Conservation (phyloP, 1,140 invertebrate species). For the Lordiphosa clarofinis region DNA sequence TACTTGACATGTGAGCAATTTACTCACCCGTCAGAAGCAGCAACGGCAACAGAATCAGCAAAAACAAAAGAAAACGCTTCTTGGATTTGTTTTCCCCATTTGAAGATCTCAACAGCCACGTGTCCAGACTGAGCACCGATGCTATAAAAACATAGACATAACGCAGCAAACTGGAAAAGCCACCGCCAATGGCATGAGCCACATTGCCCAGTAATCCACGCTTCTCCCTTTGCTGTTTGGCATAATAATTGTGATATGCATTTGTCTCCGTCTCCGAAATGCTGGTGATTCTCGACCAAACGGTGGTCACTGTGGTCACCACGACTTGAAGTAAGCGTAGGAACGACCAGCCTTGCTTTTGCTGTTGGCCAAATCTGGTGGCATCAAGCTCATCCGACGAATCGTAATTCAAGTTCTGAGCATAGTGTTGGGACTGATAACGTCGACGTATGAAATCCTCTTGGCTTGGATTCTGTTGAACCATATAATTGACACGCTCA, state of each 20-base stretch:
- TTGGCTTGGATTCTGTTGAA: conserved; percentile 60
- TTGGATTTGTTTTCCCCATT: conserved; percentile 60
- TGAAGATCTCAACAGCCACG: conserved; percentile 79
- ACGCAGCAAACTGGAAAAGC: conserved; percentile 45
- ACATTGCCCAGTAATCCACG: conserved; percentile 20
- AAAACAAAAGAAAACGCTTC: conserved; percentile 72
- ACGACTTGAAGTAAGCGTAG: conserved; percentile 53
- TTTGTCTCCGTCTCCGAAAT: conserved; percentile 33
- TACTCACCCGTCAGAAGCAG: conserved; percentile 81
- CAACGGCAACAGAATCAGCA: conserved; percentile 80
- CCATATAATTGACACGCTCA: conserved; percentile 70
- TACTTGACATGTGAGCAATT: conserved; percentile 27
- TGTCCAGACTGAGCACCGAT: conserved; percentile 80
- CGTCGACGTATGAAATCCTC: conserved; percentile 71
- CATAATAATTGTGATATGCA: conserved; percentile 53
- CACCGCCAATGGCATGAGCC: conserved; percentile 25
- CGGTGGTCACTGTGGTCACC: conserved; percentile 41
- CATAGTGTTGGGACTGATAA: conserved; percentile 48
- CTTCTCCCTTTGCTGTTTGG: conserved; percentile 26
- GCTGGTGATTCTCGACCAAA: conserved; percentile 48
- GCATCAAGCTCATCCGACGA: conserved; percentile 71
- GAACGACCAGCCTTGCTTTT: conserved; percentile 58
- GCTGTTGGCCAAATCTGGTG: conserved; percentile 24
- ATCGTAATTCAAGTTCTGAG: conserved; percentile 56
- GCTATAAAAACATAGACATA: conserved; percentile 69